Percentiles rank a stretch among this genome's conserved stretches.
phyloP scores from a whole-genome alignment of 1,140 invertebrate genomes.

The Eupristina koningsbergeri region DNA sequence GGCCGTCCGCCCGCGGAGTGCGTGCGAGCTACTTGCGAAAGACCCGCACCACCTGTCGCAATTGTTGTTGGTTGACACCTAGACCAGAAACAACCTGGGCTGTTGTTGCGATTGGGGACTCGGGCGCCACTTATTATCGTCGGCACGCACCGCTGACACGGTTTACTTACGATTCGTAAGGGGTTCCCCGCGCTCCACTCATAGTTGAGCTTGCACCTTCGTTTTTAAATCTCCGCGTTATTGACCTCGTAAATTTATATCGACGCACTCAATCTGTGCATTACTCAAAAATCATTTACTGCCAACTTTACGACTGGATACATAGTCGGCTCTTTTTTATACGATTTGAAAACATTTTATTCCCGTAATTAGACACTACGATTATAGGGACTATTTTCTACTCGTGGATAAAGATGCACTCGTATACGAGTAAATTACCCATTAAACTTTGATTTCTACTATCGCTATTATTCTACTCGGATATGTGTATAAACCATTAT shows the following conservation, averaged over 20 bases:
- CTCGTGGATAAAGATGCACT: neutral
- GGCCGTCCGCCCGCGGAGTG: neutral
- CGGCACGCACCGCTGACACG: no score
- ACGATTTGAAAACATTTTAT: neutral
- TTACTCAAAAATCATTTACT: no score
- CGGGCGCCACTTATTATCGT: no score
- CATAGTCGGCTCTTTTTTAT: neutral
- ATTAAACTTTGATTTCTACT: neutral
- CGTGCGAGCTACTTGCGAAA: neutral
- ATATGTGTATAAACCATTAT: neutral
- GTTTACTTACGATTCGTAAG: no score
- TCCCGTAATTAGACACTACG: neutral
- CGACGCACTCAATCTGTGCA: neutral
- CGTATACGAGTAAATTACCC: neutral
- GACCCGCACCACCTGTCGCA: slow-evolving; percentile 54
- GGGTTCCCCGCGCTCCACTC: no score
- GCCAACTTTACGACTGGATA: neutral
- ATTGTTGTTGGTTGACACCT: slow-evolving; percentile 11
- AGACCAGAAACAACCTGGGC: no score
- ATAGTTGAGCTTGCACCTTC: no score
- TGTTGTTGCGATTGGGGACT: no score
- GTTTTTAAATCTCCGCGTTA: neutral
- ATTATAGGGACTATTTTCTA: neutral
- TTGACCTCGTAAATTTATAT: neutral
- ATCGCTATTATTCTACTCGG: neutral